phyloP scores from a whole-genome alignment of 92 coral and sea anemone species.

The Parazoanthus darwini region DNA sequence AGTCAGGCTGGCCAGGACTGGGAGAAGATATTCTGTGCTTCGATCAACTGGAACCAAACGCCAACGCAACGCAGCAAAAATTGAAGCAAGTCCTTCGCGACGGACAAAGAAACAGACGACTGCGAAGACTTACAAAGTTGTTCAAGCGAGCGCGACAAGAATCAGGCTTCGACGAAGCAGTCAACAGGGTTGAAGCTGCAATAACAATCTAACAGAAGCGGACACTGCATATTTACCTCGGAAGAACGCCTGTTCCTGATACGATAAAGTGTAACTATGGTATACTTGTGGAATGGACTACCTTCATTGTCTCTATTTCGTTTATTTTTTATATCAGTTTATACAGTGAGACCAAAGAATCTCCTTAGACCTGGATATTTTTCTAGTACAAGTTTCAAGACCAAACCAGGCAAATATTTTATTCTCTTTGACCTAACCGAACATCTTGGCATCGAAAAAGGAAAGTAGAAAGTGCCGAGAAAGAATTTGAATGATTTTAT shows the following conservation, averaged over 20 bases:
- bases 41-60: conserved; percentile 45
- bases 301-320: no score
- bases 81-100: conserved; percentile 16
- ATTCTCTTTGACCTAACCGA: no score
- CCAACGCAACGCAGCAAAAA: conserved; percentile 14
- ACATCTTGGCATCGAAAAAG: no score
- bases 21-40: conserved; percentile 47
- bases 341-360: no score
- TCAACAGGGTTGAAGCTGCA: not conserved
- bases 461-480: no score
- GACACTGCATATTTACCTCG: not conserved
- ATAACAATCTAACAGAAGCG: not conserved
- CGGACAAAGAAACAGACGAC: conserved; percentile 46
- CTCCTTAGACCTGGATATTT: no score
- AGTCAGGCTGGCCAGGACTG: conserved; percentile 43
- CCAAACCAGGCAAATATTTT: no score
- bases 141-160: conserved; percentile 53
- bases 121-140: conserved; percentile 45
- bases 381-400: no score
- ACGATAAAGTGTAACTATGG: no score
- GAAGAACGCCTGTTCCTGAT: not conserved
- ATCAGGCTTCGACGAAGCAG: conserved; percentile 56
- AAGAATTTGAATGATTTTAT: no score
- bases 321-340: no score
- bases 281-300: no score